phyloP scores from a whole-genome alignment of 2,888 invertebrate species.

The Pheosia gnoma region DNA sequence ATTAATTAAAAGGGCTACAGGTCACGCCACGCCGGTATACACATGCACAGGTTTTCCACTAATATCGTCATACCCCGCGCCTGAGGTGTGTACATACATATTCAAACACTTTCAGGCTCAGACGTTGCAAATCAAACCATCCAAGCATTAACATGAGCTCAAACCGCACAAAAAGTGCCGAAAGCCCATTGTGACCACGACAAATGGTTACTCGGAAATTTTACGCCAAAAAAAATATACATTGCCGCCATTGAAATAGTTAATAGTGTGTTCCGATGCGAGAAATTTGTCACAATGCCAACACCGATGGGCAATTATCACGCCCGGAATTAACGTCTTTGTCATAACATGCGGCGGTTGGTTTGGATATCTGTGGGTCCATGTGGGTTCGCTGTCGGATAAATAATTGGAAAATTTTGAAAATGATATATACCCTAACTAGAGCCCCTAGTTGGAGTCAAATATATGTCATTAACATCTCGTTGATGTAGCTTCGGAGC shows the following conservation, averaged over 20 bases:
- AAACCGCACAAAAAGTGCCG: constrained; percentile 62
- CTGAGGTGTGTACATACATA: not conserved
- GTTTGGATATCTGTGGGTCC: constrained; percentile 12
- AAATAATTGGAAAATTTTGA: constrained; percentile 1
- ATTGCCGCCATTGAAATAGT: constrained; percentile 63
- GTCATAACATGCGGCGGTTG: constrained; percentile 57
- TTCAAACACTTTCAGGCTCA: constrained; percentile 5
- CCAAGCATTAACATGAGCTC: constrained; percentile 4
- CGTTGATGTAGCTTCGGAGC: too few species aligned
- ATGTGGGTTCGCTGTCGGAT: constrained; percentile 20
- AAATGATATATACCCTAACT: not conserved
- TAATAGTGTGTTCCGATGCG: constrained; percentile 77
- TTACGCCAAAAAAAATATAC: constrained; percentile 44
- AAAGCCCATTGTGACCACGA: constrained; percentile 56
- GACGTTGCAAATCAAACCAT: constrained; percentile 17
- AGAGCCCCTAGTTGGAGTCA: too few species aligned
- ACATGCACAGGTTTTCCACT: too few species aligned
- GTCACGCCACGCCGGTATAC: too few species aligned
- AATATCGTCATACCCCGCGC: too few species aligned
- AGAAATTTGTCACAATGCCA: constrained; percentile 74
- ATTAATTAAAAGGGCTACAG: too few species aligned
- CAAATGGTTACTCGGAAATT: constrained; percentile 64
- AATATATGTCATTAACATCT: too few species aligned
- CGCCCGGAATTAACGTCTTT: constrained; percentile 75
- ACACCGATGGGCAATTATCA: constrained; percentile 71